Evolutionary conservation across 1,140 invertebrate species (phyloP).

Genomic region (Trichonephila clavipes): DNA sequence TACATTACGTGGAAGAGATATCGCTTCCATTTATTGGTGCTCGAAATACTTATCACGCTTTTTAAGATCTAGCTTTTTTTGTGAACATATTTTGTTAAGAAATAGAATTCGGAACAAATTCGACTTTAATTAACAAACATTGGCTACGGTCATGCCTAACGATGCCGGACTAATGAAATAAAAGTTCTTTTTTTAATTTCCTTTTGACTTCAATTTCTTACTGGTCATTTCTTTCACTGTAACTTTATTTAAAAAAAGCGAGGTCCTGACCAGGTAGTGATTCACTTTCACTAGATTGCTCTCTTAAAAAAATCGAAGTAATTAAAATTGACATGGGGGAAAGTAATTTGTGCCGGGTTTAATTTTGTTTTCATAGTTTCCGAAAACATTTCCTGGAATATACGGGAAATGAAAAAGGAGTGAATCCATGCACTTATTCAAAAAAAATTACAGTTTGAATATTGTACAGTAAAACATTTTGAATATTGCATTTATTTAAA

Average conservation of each 20-base stretch:
- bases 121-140: slow-evolving; percentile 10
- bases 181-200: background rate
- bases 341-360: background rate
- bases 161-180: slow-evolving; percentile 27
- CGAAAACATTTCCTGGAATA: background rate
- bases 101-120: background rate
- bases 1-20: background rate
- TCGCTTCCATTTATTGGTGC: background rate
- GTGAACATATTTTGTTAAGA: background rate
- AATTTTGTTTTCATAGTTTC: background rate
- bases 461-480: too few relatives aligned
- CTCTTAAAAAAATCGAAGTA: background rate
- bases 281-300: background rate
- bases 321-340: background rate
- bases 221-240: background rate
- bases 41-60: background rate
- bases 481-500: too few relatives aligned
- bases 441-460: too few relatives aligned
- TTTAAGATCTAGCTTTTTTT: background rate
- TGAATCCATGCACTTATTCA: too few relatives aligned
- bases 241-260: background rate
- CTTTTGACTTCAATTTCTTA: background rate
- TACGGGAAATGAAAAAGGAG: background rate
- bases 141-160: background rate
- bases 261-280: background rate